Conservation (phyloP, 2,888 invertebrate species). For the Amphipyra tragopoginis region DNA sequence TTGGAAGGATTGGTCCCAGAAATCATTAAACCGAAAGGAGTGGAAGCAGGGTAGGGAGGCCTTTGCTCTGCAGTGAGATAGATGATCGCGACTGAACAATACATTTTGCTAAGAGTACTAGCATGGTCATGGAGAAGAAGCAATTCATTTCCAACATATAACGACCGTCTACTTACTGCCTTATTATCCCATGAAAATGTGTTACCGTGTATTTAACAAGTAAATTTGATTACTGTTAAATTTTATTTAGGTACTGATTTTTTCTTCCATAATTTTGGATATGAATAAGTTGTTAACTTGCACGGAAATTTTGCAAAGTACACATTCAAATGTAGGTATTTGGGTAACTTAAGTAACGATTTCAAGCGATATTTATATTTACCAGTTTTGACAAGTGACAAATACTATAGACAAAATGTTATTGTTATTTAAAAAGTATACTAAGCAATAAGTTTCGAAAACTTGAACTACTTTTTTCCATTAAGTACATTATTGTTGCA, state of each 20-base stretch:
- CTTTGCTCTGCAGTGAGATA: no score
- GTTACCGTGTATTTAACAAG: background rate
- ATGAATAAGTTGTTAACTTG: background rate
- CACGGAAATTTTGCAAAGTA: constrained; percentile 21
- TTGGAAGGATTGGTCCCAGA: no score
- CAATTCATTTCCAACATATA: background rate
- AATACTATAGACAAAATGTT: constrained; percentile 8
- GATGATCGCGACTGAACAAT: no score
- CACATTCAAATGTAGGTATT: background rate
- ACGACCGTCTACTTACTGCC: constrained; percentile 7
- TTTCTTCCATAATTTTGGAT: constrained; percentile 32
- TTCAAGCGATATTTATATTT: constrained; percentile 31
- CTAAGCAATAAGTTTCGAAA: background rate
- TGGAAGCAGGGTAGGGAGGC: no score
- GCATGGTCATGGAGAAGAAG: background rate
- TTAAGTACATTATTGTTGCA: background rate
- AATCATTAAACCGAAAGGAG: no score
- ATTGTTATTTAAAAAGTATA: constrained; percentile 1
- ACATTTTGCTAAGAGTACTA: background rate
- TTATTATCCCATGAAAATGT: constrained; percentile 1
- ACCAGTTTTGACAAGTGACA: constrained; percentile 29
- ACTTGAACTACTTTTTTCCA: background rate
- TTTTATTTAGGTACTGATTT: constrained; percentile 38
- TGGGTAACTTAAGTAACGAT: constrained; percentile 2
- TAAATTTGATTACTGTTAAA: background rate